A percentile compares a stretch with the other conserved stretches of the same genome.
These are phyloP conservation scores for Acridotheres tristis DNA, from an alignment of 2,797 vertebrate species.

Conservation along the genomic window DNA sequence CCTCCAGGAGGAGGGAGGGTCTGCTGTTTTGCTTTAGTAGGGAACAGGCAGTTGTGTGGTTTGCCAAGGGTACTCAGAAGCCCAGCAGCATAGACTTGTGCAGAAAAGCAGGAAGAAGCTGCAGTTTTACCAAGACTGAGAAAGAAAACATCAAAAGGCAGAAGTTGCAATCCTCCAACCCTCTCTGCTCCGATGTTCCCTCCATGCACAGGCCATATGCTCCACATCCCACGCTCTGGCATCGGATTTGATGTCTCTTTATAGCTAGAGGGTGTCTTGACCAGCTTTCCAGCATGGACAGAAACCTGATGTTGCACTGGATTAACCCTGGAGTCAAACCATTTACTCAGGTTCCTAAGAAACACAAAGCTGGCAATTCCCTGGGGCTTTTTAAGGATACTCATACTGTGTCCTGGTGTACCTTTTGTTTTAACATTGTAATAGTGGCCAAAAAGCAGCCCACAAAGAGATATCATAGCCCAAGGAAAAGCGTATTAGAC, in stretches of 20 bases:
- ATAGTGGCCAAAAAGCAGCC: not conserved
- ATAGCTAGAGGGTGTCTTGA: not conserved
- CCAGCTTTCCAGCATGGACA: not conserved
- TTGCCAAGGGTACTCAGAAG: not conserved
- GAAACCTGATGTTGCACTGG: not conserved
- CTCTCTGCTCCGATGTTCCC: not conserved
- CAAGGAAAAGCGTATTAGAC: not conserved
- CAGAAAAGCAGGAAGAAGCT: not conserved
- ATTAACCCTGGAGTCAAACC: slow-evolving; percentile 14
- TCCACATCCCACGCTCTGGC: not conserved
- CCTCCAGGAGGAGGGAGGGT: not conserved
- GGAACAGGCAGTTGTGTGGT: not conserved
- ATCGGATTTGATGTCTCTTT: not conserved
- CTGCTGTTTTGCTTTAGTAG: not conserved
- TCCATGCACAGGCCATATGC: slow-evolving; percentile 10
- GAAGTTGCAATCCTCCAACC: not conserved
- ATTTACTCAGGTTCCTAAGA: not conserved
- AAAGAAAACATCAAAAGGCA: not conserved
- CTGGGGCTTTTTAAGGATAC: not conserved
- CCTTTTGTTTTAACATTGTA: not conserved
- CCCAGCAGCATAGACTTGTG: not conserved
- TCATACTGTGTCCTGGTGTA: not conserved
- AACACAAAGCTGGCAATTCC: not conserved
- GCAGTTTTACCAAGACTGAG: not conserved
- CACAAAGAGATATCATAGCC: not conserved